phyloP scores from a whole-genome alignment of 2,888 invertebrate genomes.

The Bruchidius siliquastri region DNA sequence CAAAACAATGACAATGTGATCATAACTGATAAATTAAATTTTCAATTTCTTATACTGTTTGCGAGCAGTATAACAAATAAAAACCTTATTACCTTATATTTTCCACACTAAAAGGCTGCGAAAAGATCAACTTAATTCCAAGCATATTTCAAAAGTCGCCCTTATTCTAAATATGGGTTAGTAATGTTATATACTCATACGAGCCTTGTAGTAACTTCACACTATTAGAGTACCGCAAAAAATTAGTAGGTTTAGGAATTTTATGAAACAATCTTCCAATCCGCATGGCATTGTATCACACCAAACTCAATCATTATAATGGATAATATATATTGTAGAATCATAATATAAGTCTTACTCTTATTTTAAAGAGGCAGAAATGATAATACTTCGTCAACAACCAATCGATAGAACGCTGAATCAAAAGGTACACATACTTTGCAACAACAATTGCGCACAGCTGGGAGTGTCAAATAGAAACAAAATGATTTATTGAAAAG shows the following conservation, averaged over 20 bases:
- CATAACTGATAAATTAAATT: too few relatives aligned
- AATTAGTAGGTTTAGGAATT: background rate
- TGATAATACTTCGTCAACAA: too few relatives aligned
- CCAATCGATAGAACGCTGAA: too few relatives aligned
- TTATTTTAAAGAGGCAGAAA: too few relatives aligned
- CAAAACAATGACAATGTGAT: too few relatives aligned
- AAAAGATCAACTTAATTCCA: background rate
- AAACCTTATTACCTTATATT: constrained; percentile 1
- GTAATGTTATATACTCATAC: background rate
- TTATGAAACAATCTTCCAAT: background rate
- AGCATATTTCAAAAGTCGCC: background rate
- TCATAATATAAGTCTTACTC: background rate
- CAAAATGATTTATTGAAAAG: too few relatives aligned
- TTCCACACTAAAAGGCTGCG: too few relatives aligned
- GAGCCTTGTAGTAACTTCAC: background rate
- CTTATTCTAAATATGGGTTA: background rate
- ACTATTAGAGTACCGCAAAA: background rate
- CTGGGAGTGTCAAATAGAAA: too few relatives aligned
- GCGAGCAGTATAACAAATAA: too few relatives aligned
- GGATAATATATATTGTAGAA: background rate
- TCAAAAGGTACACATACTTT: too few relatives aligned
- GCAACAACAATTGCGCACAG: too few relatives aligned
- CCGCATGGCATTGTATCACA: background rate
- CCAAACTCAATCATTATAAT: background rate
- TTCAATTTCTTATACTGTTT: too few relatives aligned